Evolutionary conservation across 2,113 vertebrate genomes (phyloP).

Genomic region (Cryptomyrus ogoouensis): DNA sequence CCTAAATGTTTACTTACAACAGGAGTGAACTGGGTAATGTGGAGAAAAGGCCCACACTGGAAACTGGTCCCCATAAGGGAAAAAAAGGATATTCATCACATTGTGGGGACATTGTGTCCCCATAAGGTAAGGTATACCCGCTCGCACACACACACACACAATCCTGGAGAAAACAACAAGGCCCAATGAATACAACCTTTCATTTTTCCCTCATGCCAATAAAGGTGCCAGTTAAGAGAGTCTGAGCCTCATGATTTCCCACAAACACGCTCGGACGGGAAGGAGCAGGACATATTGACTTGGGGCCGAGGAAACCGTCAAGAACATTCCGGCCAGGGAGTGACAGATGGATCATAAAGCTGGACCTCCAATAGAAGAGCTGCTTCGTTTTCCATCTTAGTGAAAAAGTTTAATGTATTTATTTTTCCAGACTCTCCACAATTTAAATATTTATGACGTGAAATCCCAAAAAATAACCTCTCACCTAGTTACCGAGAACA

Average conservation of each 20-base stretch:
- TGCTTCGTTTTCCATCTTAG: slow-evolving; percentile 33
- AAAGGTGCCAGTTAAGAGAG: background rate
- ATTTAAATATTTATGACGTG: slow-evolving; percentile 35
- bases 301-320: background rate
- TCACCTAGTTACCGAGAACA: slow-evolving; percentile 26
- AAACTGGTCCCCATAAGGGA: too few relatives aligned
- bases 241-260: background rate
- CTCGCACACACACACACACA: background rate
- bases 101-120: background rate
- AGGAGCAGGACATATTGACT: background rate
- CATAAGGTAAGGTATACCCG: background rate
- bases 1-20: background rate
- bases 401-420: slow-evolving; percentile 28
- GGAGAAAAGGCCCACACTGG: background rate
- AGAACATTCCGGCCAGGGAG: slow-evolving; percentile 23
- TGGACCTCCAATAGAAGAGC: background rate
- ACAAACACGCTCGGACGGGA: background rate
- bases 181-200: background rate
- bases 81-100: background rate
- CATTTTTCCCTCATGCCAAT: background rate
- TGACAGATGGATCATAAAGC: slow-evolving; percentile 28
- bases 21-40: background rate
- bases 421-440: slow-evolving; percentile 34
- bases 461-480: slow-evolving; percentile 26
- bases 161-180: background rate